A percentile compares a stretch with the other conserved stretches of the same genome.
Conservation (phyloP, 1,140 invertebrate species). For the Chironomus striatipennis region DNA sequence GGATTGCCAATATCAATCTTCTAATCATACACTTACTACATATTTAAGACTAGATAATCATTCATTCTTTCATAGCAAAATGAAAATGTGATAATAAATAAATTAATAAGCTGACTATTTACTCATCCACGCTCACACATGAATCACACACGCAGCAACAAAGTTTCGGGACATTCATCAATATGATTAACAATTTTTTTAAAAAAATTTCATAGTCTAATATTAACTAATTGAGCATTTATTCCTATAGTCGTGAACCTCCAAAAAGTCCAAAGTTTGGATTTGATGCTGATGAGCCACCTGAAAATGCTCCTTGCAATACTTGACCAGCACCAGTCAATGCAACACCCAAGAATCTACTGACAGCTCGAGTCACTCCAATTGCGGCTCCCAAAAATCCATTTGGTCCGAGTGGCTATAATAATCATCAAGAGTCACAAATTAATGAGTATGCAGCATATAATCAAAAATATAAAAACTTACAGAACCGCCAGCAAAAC, state of each 20-base stretch:
- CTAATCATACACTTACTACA: not conserved
- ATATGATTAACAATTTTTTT: too few relatives aligned
- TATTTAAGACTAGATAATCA: constrained; percentile 6
- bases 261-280: constrained; percentile 4
- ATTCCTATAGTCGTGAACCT: not conserved
- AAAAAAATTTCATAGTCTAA: too few relatives aligned
- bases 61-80: not conserved
- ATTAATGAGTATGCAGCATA: not conserved
- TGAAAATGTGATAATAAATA: not conserved
- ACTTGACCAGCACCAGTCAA: constrained; percentile 34
- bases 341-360: constrained; percentile 61
- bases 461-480: not conserved
- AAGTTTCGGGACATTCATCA: too few relatives aligned
- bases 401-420: constrained; percentile 38
- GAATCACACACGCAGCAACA: not conserved
- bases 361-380: constrained; percentile 61
- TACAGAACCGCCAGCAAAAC: too few relatives aligned
- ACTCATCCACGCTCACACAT: not conserved
- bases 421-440: not conserved
- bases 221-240: not conserved
- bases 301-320: not conserved
- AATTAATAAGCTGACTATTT: constrained; percentile 14
- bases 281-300: not conserved
- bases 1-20: not conserved
- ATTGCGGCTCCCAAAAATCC: constrained; percentile 57